Base-by-base conservation (phyloP, 2,113 vertebrate genomes). In the Chinchilla lanigera region DNA sequence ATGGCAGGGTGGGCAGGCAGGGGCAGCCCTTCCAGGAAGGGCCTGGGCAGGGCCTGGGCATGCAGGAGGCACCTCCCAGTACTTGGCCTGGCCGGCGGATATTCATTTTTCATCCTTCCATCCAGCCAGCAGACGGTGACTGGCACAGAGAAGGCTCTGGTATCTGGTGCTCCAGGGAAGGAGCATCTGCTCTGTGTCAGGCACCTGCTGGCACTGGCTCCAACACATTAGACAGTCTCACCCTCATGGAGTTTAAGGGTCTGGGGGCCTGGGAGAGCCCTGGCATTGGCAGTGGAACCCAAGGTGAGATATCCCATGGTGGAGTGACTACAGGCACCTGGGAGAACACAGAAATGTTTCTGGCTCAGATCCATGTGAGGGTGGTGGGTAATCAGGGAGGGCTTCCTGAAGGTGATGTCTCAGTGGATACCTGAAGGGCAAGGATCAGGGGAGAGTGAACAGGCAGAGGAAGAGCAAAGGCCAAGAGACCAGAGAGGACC, bases 1-100 rank as follows among this genome's bases (percentile, higher is more conserved):
- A 99, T 71, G 75, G 90, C 50, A 97, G 97, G 97, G 97, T 10
- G 97, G 97, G 97, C 92, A 96, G 96, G 71, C 89, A 97, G 91
- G 97, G 97, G 96, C 93, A 83, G 80, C 81, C 92, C 89, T 96
- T 88, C 67, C 73, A 86, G 85, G 63, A 97, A 86, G 73, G 88
- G 87, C 84, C 96, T 73, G 87, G 89, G 92, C 86, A 93, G 73
- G 93, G 93, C 96, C 82, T 85, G 87, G 96, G 97, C 90, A 56
- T 71, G 81, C 61, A 80, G 81, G 77, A 47, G 60, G 33, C 8
- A 0, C 75, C 86, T 90, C 75, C 47, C 9, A 0, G 3, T 78
- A 30, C 83, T 84, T 44, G 67, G 52, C 78, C 60, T 77, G 75
- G 83, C 96, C 83, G 63, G 28, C 1, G 8, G 89, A 93, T 52